phyloP scores from a whole-genome alignment of 1,140 invertebrate genomes.

The Papilio machaon region DNA sequence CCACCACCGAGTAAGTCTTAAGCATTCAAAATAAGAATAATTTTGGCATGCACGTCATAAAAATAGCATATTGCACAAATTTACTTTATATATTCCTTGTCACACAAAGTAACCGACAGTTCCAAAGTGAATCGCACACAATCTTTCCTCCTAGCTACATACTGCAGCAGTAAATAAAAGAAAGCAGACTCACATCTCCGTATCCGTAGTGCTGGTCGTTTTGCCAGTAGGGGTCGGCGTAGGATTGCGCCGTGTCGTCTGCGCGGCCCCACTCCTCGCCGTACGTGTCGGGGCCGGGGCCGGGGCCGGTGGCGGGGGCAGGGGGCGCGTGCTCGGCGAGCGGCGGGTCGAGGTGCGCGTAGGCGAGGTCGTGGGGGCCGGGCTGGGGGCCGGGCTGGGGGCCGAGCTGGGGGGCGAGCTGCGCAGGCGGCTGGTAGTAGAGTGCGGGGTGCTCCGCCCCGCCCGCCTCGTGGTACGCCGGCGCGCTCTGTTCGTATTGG shows the following conservation, averaged over 20 bases:
- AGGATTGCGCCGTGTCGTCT: constrained; percentile 49
- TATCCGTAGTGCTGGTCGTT: constrained; percentile 53
- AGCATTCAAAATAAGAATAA: neutral
- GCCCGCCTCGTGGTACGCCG: constrained; percentile 43
- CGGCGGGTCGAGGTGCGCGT: constrained; percentile 34
- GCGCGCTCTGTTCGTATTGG: constrained; percentile 23
- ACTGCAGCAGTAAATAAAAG: too few relatives aligned
- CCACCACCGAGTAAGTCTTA: neutral
- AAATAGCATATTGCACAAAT: too few relatives aligned
- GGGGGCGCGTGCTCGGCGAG: constrained; percentile 28
- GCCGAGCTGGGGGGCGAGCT: constrained; percentile 30
- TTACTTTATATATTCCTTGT: too few relatives aligned
- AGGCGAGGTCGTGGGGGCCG: neutral
- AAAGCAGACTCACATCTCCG: constrained; percentile 47
- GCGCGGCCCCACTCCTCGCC: constrained; percentile 41
- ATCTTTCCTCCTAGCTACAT: too few relatives aligned
- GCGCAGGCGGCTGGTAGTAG: constrained; percentile 45
- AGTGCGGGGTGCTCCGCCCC: constrained; percentile 45
- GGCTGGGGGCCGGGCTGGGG: constrained; percentile 26
- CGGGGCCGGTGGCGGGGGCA: constrained; percentile 39
- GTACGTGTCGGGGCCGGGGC: constrained; percentile 28
- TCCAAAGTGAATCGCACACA: too few relatives aligned
- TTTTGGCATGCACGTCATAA: neutral
- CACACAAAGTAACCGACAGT: too few relatives aligned
- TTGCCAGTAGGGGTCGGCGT: constrained; percentile 63